A percentile compares a stretch with the other conserved stretches of the same genome.
phyloP scores from a whole-genome alignment of 2,888 invertebrate species.

The Dasysyrphus albostriatus region DNA sequence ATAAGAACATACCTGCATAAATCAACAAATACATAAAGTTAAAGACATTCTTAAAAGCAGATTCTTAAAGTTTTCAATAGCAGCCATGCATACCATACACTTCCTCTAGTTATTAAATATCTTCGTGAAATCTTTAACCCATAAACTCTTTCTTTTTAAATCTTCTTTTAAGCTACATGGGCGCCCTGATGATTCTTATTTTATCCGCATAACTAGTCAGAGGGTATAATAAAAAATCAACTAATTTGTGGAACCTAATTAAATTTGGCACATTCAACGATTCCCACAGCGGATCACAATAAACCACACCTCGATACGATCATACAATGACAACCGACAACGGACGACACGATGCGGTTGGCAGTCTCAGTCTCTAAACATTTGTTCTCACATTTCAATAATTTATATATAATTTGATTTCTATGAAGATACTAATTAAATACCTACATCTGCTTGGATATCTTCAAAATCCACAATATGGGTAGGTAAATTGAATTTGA shows the following conservation, averaged over 20 bases:
- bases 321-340: neutral
- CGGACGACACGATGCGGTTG: too few relatives aligned
- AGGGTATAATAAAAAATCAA: constrained; percentile 57
- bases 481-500: constrained; percentile 68
- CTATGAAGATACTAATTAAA: constrained; percentile 73
- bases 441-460: constrained; percentile 27
- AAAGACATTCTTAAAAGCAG: too few relatives aligned
- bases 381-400: constrained; percentile 69
- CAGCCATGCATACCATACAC: constrained; percentile 40
- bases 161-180: too few relatives aligned
- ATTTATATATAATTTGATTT: constrained; percentile 69
- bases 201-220: neutral
- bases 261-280: constrained; percentile 68
- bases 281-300: constrained; percentile 47
- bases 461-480: constrained; percentile 26
- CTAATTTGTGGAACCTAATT: constrained; percentile 68
- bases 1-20: too few relatives aligned
- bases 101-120: constrained; percentile 53
- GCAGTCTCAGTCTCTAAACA: constrained; percentile 46
- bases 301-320: constrained; percentile 48
- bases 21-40: too few relatives aligned
- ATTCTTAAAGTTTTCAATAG: neutral
- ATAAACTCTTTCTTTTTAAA: neutral
- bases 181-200: neutral
- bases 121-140: neutral